Evolutionary conservation across 2,888 invertebrate species (phyloP).

Genomic region (Polymixis flavicincta): DNA sequence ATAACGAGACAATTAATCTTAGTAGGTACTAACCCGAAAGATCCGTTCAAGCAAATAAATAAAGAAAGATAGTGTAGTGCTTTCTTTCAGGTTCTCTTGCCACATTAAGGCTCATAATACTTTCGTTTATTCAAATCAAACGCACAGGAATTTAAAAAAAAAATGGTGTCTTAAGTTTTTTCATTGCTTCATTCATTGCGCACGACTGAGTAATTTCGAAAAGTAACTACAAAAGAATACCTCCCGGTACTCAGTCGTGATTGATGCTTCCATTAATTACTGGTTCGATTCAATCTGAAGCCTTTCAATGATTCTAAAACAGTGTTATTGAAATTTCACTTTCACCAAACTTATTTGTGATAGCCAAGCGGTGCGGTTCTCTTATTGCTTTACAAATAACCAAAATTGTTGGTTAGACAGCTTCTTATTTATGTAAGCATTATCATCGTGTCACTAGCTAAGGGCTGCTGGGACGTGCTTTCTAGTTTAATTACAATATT

Average conservation of each 20-base stretch:
- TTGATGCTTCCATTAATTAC: conserved; percentile 87
- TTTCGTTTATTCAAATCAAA: conserved; percentile 55
- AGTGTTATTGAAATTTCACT: conserved; percentile 85
- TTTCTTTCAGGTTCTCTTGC: conserved; percentile 14
- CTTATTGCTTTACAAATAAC: conserved; percentile 80
- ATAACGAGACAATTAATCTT: conserved; percentile 40
- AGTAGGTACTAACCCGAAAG: conserved; percentile 9
- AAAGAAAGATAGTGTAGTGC: conserved; percentile 1
- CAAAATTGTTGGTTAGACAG: conserved; percentile 77
- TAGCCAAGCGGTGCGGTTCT: conserved; percentile 71
- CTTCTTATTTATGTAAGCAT: conserved; percentile 81
- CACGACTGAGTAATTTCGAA: conserved; percentile 73
- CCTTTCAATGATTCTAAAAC: conserved; percentile 81
- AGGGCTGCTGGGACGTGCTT: conserved; percentile 69
- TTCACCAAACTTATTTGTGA: conserved; percentile 83
- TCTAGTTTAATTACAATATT: conserved; percentile 80
- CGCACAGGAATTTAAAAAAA: conserved; percentile 36
- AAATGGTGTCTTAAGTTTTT: conserved; percentile 42
- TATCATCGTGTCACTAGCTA: conserved; percentile 74
- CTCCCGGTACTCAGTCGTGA: conserved; percentile 74
- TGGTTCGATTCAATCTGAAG: conserved; percentile 76
- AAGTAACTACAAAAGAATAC: conserved; percentile 71
- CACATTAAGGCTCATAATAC: conserved; percentile 30
- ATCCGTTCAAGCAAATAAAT: conserved; percentile 16
- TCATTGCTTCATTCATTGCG: conserved; percentile 61